These are phyloP conservation scores for Meghimatium bilineatum DNA, from an alignment of 2,888 invertebrate species.

Conservation along the genomic window DNA sequence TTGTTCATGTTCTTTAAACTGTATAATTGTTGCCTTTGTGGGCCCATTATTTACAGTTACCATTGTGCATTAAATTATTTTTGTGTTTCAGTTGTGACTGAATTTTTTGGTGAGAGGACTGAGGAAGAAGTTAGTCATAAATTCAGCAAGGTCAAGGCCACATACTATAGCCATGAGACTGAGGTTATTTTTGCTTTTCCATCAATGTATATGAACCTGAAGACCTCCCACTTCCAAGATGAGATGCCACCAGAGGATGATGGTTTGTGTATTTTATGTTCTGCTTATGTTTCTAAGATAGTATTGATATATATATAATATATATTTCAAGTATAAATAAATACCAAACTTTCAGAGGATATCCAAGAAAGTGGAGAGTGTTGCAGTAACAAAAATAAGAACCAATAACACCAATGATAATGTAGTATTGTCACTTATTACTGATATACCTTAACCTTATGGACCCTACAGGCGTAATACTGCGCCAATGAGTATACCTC, in stretches of 20 bases:
- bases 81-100: constrained; percentile 40
- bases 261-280: constrained; percentile 56
- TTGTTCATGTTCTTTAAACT: neutral
- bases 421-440: no score
- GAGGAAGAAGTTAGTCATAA: constrained; percentile 55
- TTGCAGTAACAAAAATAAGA: no score
- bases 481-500: no score
- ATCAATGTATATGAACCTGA: constrained; percentile 92
- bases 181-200: constrained; percentile 98
- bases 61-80: neutral
- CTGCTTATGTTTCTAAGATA: neutral
- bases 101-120: constrained; percentile 28
- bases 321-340: neutral
- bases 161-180: constrained; percentile 79
- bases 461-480: no score
- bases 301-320: neutral
- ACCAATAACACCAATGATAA: no score
- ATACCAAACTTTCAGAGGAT: no score
- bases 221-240: constrained; percentile 93
- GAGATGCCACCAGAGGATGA: constrained; percentile 77
- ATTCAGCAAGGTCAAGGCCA: constrained; percentile 61
- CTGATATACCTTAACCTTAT: no score
- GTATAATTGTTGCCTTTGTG: neutral
- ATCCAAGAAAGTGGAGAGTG: no score
- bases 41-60: neutral